Conservation (phyloP, 2,113 vertebrate species). For the Ursus arctos region DNA sequence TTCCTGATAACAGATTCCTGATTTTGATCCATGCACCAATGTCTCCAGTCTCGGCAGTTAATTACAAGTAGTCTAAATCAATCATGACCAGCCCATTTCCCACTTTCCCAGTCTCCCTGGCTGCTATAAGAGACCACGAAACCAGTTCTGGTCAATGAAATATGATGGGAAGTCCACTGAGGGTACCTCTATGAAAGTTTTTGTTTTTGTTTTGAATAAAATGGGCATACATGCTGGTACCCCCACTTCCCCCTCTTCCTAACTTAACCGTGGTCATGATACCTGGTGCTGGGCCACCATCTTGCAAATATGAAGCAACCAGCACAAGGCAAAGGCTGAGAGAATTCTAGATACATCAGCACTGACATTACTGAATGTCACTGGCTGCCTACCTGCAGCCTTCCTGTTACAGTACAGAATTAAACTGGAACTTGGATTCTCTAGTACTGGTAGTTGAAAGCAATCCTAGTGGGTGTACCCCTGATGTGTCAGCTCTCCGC, state of each 20-base stretch:
- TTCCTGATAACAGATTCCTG: neutral
- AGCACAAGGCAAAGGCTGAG: neutral
- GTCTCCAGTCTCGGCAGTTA: neutral
- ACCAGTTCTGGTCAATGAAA: neutral
- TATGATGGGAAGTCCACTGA: neutral
- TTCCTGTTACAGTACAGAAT: neutral
- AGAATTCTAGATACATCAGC: neutral
- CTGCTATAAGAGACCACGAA: neutral
- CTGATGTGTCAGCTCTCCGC: neutral
- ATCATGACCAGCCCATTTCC: neutral
- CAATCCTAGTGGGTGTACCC: neutral
- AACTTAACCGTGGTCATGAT: neutral
- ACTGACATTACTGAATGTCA: neutral
- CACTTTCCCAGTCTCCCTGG: neutral
- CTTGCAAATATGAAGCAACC: neutral
- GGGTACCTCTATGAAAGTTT: neutral
- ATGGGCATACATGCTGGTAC: neutral
- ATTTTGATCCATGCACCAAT: constrained; percentile 29
- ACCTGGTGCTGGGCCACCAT: neutral
- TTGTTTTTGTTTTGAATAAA: neutral
- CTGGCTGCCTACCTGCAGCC: neutral
- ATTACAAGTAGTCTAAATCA: neutral
- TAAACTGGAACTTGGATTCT: neutral
- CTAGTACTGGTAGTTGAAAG: neutral
- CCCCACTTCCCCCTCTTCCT: neutral